Base-by-base conservation (phyloP, 2,888 invertebrate species). In the Leucoptera coffeella region DNA sequence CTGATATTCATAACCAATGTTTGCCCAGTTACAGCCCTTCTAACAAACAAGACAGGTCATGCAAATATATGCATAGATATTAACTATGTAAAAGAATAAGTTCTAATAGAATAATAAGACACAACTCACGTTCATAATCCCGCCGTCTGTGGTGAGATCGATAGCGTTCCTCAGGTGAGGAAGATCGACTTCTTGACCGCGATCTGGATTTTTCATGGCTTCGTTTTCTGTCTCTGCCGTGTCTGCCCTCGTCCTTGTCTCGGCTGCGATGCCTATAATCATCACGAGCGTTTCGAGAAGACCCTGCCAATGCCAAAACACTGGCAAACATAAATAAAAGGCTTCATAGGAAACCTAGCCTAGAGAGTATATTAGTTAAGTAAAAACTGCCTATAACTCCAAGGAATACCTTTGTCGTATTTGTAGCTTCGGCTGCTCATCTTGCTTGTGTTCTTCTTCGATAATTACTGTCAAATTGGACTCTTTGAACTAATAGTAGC, bases 301-400 rank as follows among this genome's bases (percentile, higher is more conserved):
- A 77, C 77, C 79, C 79, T 80, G 78, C 75, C 75, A 79, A 79
- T 77, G 77, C 73, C 76, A 80, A 80, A 80, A 79, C 78, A 80
- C 80, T 80, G 79, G 78, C 79, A 78, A 78, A 77, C 65, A 64
- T 69, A 69, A 69, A 67, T 69, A 69, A 61, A 47, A 51, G 40
- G 49, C 43, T 40, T n/a, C n/a, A n/a, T n/a, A 7, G 17, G n/a
- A n/a, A n/a, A n/a, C 7, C 10, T 22, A 9, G 5, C 10, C 7
- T 22, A 10, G 10, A 22, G 4, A 22, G 10, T 9, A 7, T 9
- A 22, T 22, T 5, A 22, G 10, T 5, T 22, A 5, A 5, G 7
- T 22, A 5, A 17, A 17, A 17, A 9, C 17, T 22, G 22, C 10
- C 22, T 22, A 22, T 26, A 46, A 41, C 32, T 30, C 37, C 49